These are phyloP conservation scores for Catagonus wagneri DNA, from an alignment of 2,113 vertebrate species.

Conservation along the genomic window DNA sequence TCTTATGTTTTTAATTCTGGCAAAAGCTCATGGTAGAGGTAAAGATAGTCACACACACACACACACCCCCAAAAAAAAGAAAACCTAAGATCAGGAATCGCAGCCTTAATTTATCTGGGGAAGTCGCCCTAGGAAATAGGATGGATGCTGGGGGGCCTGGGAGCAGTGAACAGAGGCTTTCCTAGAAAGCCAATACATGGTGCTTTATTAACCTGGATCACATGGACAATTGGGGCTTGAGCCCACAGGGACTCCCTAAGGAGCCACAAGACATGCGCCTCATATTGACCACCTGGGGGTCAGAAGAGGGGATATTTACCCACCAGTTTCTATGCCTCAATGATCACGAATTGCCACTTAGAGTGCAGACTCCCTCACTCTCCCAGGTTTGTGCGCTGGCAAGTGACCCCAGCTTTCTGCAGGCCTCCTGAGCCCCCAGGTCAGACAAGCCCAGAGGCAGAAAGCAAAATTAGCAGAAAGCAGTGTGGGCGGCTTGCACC, in stretches of 20 bases:
- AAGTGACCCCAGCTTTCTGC: neutral
- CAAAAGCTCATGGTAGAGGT: neutral
- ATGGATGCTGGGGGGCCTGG: too few relatives aligned
- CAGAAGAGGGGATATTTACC: neutral
- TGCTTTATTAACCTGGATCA: neutral
- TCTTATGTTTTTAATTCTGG: neutral
- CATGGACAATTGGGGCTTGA: neutral
- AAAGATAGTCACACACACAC: too few relatives aligned
- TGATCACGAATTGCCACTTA: accelerated
- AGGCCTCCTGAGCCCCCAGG: accelerated
- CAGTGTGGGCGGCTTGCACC: accelerated
- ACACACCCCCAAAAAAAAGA: neutral
- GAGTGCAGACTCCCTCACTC: accelerated
- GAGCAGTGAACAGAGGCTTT: neutral
- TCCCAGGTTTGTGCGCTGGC: accelerated
- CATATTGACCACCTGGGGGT: neutral
- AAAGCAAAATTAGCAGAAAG: accelerated
- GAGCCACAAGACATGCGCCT: neutral
- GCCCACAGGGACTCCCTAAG: too few relatives aligned
- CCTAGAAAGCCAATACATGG: neutral
- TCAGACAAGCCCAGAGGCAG: neutral
- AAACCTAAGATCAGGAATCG: neutral
- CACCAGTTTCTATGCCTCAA: neutral
- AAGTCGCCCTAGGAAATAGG: neutral
- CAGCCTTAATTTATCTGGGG: neutral